phyloP scores from a whole-genome alignment of 2,888 invertebrate genomes.

The Aricia artaxerxes region DNA sequence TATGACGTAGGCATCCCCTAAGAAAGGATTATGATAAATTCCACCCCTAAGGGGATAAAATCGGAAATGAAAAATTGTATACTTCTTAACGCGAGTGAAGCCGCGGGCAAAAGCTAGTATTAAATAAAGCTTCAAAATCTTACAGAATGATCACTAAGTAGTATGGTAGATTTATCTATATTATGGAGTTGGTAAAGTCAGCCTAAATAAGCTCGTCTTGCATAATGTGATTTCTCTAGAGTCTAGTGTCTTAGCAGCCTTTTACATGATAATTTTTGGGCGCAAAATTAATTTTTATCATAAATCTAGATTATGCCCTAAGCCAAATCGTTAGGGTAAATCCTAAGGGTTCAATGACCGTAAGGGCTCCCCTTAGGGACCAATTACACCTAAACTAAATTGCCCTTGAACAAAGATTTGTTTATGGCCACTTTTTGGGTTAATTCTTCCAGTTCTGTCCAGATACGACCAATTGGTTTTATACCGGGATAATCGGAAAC shows the following conservation, averaged over 20 bases:
- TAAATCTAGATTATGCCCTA: background rate
- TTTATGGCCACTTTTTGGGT: slow-evolving; percentile 14
- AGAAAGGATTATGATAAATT: too few relatives aligned
- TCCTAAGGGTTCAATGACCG: background rate
- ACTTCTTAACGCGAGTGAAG: too few relatives aligned
- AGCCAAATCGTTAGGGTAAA: background rate
- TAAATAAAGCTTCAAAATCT: too few relatives aligned
- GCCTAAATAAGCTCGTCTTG: background rate
- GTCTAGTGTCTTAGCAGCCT: background rate
- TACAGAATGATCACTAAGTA: too few relatives aligned
- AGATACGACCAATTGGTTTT: background rate
- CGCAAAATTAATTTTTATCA: background rate
- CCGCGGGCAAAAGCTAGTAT: too few relatives aligned
- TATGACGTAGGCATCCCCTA: too few relatives aligned
- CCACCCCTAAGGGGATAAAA: too few relatives aligned
- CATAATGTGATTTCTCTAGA: too few relatives aligned
- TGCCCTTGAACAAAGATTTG: slow-evolving; percentile 11
- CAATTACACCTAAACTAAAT: slow-evolving; percentile 8
- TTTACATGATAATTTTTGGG: background rate
- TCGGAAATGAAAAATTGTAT: too few relatives aligned
- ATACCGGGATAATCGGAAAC: background rate
- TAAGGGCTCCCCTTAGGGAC: background rate
- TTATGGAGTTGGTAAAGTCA: too few relatives aligned
- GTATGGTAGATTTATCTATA: too few relatives aligned
- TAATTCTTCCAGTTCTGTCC: background rate